Evolutionary conservation across 1,140 invertebrate species (phyloP).

Genomic region (Radopholus similis): DNA sequence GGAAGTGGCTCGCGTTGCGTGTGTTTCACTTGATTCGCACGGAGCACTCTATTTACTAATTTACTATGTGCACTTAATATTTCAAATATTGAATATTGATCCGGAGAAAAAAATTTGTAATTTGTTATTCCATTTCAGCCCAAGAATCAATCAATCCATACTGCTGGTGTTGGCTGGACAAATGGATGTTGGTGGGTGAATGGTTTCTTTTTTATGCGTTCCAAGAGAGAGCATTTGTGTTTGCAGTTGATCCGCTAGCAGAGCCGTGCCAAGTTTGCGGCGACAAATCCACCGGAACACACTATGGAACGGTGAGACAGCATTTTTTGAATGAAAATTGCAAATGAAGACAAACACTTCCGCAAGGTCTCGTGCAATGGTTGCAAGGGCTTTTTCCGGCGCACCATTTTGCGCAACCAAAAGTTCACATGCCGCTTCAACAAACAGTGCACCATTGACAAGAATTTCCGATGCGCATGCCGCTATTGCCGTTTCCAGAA

Average conservation of each 20-base stretch:
- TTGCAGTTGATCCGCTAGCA: conserved; percentile 38
- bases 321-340: not conserved
- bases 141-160: no score
- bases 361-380: conserved; percentile 60
- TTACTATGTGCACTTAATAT: no score
- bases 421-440: conserved; percentile 90
- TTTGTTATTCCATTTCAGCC: no score
- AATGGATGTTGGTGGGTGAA: not conserved
- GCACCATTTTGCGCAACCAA: conserved; percentile 91
- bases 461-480: conserved; percentile 61
- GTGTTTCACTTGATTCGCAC: no score
- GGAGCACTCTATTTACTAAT: no score
- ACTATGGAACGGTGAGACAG: conserved; percentile 21
- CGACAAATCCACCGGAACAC: conserved; percentile 46
- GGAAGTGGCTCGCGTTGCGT: no score
- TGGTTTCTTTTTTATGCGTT: not conserved
- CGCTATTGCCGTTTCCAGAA: conserved; percentile 66
- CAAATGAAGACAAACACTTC: conserved; percentile 9
- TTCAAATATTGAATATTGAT: no score
- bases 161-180: no score
- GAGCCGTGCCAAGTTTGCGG: conserved; percentile 48
- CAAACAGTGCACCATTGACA: conserved; percentile 85
- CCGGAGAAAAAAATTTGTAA: no score
- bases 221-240: not conserved
- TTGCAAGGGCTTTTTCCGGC: conserved; percentile 80